A percentile compares a stretch with the other conserved stretches of the same genome.
phyloP scores from a whole-genome alignment of 1,140 invertebrate genomes.

The Brachionus paranguensis region DNA sequence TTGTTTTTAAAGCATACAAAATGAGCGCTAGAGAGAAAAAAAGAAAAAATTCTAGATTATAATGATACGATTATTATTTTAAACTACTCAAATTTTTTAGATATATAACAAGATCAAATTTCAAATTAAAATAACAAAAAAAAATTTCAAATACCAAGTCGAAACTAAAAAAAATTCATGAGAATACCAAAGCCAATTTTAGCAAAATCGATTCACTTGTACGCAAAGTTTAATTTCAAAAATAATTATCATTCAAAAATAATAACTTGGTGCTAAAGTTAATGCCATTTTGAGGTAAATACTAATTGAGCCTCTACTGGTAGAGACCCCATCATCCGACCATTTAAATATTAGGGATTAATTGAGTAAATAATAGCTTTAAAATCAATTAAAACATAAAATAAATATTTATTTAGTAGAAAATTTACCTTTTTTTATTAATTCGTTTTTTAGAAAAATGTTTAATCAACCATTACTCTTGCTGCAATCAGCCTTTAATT shows the following conservation, averaged over 20 bases:
- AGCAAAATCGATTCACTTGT: neutral
- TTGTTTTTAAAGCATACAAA: neutral
- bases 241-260: neutral
- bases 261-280: neutral
- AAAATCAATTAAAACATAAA: neutral
- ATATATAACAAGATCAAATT: conserved; percentile 37
- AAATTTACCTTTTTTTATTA: neutral
- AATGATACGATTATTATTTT: neutral
- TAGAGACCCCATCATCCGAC: neutral
- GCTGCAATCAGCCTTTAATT: neutral
- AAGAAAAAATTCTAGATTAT: neutral
- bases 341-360: neutral
- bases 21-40: neutral
- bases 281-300: neutral
- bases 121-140: conserved; percentile 19
- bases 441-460: neutral
- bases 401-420: neutral
- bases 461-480: neutral
- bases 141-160: neutral
- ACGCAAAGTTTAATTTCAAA: neutral
- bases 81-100: conserved; percentile 22
- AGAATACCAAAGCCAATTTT: conserved; percentile 33
- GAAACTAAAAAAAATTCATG: neutral
- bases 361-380: neutral
- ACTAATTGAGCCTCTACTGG: neutral